Base-by-base conservation (phyloP, 2,888 invertebrate species). In the Euphydryas editha region DNA sequence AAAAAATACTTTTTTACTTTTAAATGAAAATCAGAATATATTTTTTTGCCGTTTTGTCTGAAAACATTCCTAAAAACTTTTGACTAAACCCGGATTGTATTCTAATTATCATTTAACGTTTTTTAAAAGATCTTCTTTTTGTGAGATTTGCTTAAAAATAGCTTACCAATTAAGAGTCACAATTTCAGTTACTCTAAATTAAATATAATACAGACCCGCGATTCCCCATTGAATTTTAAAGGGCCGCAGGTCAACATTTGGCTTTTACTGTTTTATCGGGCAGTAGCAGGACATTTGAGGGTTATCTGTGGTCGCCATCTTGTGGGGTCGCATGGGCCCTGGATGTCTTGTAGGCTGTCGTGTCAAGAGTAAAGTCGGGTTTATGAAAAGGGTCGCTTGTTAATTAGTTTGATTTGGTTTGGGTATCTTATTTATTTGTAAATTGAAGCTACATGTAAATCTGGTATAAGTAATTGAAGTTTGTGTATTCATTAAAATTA, bases 301-400 rank as follows among this genome's bases (percentile, higher is more conserved):
- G 78, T 77, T 90, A 92, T 92, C 92, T 81, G 77, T 74, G 81
- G 81, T 80, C 78, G 81, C 80, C 85, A 91, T 91, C 92, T 84
- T 84, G 79, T 79, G 84, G 87, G 88, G 85, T 80, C 79, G 54
- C 75, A 78, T 79, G 56, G 60, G 62, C 51, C 62, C 62, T 75
- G n/a, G 75, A 72, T 81, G 82, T 84, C 88, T 87, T 87, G 80
- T 76, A 82, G 82, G 65, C 59, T 81, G 76, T 79, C 76, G 80
- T 87, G 90, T 90, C 92, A 89, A 30, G 36, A 88, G 87, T 85
- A 78, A 85, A 87, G 86, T 82, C 85, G 81, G 84, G 81, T 17
- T 85, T 84, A 87, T 89, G 88, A 90, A 79, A 76, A 86, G 90
- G 88, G 90, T 90, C 82, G 80, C 78, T 75, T 69, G 79, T 72